Conservation (phyloP, 1,140 invertebrate genomes). For the Phymorhynchus buccinoides region DNA sequence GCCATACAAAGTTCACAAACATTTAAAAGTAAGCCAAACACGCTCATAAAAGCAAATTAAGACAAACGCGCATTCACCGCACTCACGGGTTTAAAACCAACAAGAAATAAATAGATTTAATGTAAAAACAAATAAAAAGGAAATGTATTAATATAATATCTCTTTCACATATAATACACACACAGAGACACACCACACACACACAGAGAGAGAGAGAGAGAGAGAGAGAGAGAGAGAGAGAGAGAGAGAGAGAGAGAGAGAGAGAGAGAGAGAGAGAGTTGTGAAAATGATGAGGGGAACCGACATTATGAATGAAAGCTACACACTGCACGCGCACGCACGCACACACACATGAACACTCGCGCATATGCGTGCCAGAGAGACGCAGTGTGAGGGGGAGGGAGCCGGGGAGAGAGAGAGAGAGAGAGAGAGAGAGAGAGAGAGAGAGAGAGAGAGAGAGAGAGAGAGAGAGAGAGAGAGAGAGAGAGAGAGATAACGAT, state of each 20-base stretch:
- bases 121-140: too few relatives aligned
- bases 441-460: neutral
- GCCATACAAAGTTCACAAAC: too few relatives aligned
- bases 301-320: too few relatives aligned
- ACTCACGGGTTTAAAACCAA: too few relatives aligned
- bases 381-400: slow-evolving; percentile 20
- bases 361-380: neutral
- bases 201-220: neutral
- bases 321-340: neutral
- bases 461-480: neutral
- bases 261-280: slow-evolving; percentile 20
- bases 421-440: neutral
- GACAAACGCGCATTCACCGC: too few relatives aligned
- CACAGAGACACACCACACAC: too few relatives aligned
- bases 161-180: too few relatives aligned
- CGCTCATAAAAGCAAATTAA: too few relatives aligned
- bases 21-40: too few relatives aligned
- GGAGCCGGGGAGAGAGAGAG: slow-evolving; percentile 26
- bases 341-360: neutral
- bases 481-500: too few relatives aligned
- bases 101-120: too few relatives aligned
- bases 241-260: slow-evolving; percentile 2
- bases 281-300: neutral
- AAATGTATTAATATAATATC: too few relatives aligned
- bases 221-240: neutral